Conservation (phyloP, 2,797 vertebrate genomes). For the Macropus fuliginosus region DNA sequence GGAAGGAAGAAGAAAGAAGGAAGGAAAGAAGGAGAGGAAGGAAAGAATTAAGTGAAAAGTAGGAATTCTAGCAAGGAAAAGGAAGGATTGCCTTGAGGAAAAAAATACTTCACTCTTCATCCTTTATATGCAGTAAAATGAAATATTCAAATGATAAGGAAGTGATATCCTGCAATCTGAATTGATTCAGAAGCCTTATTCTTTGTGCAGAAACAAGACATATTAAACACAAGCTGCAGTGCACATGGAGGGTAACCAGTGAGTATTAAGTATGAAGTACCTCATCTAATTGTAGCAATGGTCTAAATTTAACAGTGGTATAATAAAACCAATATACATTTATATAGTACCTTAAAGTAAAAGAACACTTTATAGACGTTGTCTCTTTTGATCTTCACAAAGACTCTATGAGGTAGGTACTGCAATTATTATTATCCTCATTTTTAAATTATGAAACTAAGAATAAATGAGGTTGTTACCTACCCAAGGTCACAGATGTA, state of each 20-base stretch:
- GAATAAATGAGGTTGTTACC: background rate
- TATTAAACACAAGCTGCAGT: background rate
- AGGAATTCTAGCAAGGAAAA: background rate
- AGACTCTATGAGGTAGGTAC: background rate
- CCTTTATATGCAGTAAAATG: background rate
- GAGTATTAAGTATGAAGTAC: background rate
- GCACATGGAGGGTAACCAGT: background rate
- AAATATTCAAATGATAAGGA: background rate
- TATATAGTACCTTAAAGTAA: background rate
- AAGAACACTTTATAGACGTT: background rate
- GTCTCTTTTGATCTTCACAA: background rate
- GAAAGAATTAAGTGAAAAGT: background rate
- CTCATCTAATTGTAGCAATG: background rate
- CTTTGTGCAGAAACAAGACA: background rate
- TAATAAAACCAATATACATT: background rate
- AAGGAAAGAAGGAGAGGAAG: background rate
- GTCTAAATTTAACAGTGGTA: background rate
- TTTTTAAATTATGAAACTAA: background rate
- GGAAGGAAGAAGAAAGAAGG: background rate
- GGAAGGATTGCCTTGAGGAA: conserved; percentile 71
- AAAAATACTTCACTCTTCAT: conserved; percentile 77
- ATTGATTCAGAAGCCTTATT: background rate
- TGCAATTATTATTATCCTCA: background rate
- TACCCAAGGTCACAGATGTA: background rate
- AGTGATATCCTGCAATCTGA: background rate